phyloP scores from a whole-genome alignment of 2,797 vertebrate species.

The Todus mexicanus region DNA sequence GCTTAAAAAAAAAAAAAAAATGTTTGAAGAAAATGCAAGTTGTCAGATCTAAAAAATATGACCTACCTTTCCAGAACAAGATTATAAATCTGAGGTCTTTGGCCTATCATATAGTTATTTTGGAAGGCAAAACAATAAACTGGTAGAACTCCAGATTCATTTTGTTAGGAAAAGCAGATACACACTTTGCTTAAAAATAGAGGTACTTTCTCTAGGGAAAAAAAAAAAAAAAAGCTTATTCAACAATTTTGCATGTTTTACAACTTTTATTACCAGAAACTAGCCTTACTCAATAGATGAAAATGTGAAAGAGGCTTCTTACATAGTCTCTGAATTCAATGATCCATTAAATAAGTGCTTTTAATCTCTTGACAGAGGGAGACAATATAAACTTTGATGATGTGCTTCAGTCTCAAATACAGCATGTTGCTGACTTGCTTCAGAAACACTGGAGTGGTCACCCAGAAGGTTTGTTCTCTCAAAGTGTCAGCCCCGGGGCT shows the following conservation, averaged over 20 bases:
- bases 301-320: background rate
- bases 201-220: background rate
- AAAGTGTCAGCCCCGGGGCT: background rate
- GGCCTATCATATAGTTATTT: background rate
- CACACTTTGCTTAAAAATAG: background rate
- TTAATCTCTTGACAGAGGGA: background rate
- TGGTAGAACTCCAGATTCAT: background rate
- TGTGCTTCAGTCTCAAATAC: background rate
- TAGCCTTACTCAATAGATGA: background rate
- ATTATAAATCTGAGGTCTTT: background rate
- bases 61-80: background rate
- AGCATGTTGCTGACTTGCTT: background rate
- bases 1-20: background rate
- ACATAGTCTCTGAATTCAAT: background rate
- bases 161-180: background rate
- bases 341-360: background rate
- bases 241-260: conserved; percentile 15
- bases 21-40: background rate
- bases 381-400: background rate
- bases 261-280: background rate
- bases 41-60: no score
- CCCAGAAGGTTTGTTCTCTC: background rate
- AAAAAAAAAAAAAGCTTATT: background rate
- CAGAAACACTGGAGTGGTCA: background rate
- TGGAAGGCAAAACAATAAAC: background rate